phyloP scores from a whole-genome alignment of 2,888 invertebrate species.

The Hemicrepidius hirtus region DNA sequence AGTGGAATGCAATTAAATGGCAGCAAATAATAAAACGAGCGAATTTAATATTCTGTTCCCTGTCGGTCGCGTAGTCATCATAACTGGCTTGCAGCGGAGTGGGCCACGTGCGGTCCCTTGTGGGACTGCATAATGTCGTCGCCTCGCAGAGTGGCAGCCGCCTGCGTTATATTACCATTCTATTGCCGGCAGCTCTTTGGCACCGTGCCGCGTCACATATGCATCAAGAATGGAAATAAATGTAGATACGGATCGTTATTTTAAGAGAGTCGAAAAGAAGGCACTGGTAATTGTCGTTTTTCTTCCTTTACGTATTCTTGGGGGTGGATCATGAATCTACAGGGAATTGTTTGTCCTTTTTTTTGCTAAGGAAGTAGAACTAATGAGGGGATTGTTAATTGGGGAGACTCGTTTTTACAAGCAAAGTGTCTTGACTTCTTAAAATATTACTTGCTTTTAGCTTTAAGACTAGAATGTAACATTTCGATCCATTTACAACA shows the following conservation, averaged over 20 bases:
- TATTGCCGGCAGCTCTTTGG: constrained; percentile 30
- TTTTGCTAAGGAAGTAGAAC: no score
- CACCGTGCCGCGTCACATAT: constrained; percentile 30
- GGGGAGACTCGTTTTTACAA: no score
- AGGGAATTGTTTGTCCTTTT: no score
- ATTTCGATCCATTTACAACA: no score
- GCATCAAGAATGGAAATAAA: constrained; percentile 33
- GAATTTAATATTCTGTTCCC: constrained; percentile 41
- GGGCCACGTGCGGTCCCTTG: constrained; percentile 35
- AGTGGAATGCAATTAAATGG: constrained; percentile 38
- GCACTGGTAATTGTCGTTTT: constrained; percentile 6
- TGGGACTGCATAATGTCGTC: constrained; percentile 41
- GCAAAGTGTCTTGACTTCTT: no score
- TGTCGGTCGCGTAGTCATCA: constrained; percentile 29
- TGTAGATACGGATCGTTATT: constrained; percentile 28
- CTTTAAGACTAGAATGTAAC: no score
- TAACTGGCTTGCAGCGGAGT: constrained; percentile 27
- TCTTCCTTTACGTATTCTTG: background rate
- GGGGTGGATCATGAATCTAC: no score
- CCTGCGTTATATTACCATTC: constrained; percentile 36
- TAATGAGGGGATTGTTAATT: no score
- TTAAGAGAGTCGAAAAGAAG: constrained; percentile 21
- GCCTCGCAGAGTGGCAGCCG: constrained; percentile 17
- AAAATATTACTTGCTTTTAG: no score
- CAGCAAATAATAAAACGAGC: constrained; percentile 33